A percentile compares a stretch with the other conserved stretches of the same genome.
Evolutionary conservation across 2,888 invertebrate genomes (phyloP).

Genomic region (Drosophila stalkeri): DNA sequence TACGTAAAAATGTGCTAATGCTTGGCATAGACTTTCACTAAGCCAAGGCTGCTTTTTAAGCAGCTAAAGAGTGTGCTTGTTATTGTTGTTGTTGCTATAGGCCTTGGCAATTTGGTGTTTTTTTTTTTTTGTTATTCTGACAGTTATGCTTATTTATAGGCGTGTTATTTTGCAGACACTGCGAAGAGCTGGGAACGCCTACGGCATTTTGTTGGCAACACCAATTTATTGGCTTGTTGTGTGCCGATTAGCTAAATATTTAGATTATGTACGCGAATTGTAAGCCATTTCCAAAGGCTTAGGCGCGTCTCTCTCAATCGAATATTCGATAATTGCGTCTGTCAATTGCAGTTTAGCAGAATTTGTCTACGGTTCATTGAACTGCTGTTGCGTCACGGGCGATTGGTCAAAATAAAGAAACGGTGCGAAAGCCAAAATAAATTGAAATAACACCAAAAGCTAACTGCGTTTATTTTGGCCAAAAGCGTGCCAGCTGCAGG

Average conservation of each 20-base stretch:
- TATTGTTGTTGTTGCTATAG: slow-evolving; percentile 32
- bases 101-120: slow-evolving; percentile 51
- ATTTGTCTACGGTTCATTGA: slow-evolving; percentile 49
- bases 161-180: slow-evolving; percentile 51
- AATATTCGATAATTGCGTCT: slow-evolving; percentile 52
- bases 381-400: slow-evolving; percentile 53
- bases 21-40: slow-evolving; percentile 53
- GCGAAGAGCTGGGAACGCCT: slow-evolving; percentile 31
- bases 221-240: slow-evolving; percentile 75
- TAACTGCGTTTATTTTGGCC: slow-evolving; percentile 47
- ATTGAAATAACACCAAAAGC: slow-evolving; percentile 70
- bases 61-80: slow-evolving; percentile 17
- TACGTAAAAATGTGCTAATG: slow-evolving; percentile 55
- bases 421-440: slow-evolving; percentile 59
- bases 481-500: slow-evolving; percentile 41
- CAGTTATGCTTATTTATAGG: slow-evolving; percentile 80
- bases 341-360: slow-evolving; percentile 46
- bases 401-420: slow-evolving; percentile 56
- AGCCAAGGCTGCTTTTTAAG: slow-evolving; percentile 38
- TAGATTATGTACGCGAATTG: slow-evolving; percentile 61
- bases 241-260: slow-evolving; percentile 76
- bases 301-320: slow-evolving; percentile 37
- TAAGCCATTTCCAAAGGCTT: slow-evolving; percentile 71
- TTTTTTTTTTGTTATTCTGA: slow-evolving; percentile 55
- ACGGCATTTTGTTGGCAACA: slow-evolving; percentile 65